Evolutionary conservation across 2,888 invertebrate genomes (phyloP), one percentile per base, ranked within the genome.

Genomic region (Monochamus alternatus): DNA sequence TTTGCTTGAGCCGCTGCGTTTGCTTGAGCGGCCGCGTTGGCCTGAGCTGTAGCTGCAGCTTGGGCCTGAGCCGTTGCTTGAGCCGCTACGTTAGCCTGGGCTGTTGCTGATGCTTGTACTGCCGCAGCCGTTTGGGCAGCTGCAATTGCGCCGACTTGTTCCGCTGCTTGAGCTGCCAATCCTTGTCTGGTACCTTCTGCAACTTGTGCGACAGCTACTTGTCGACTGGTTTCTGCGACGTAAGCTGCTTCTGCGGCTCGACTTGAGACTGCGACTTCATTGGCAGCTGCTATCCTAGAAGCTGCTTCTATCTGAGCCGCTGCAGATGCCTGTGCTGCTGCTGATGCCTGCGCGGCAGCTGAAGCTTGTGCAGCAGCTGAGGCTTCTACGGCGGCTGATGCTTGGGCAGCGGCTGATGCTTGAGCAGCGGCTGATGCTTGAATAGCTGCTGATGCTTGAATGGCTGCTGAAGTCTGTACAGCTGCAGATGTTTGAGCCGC

Each of bases 201-300:
- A n/a, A 75, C 73, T 8, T 74, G 76, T 2, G 76, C 70, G 1
- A 52, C 72, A 5, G 77, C 77, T 60, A 77, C 74, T 58, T 71
- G 67, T 12, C 74, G 68, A 55, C 77, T 77, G 30, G 77, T 77
- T 58, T 77, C 67, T 1, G 77, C 77, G n/a, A 77, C 77, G 3
- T 67, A 55, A 4, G 72, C 74, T 38, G 77, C 74, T 71, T 77
- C 77, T n/a, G 59, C 60, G 4, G 72, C 72, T 30, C 77, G 71
- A 12, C 74, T 72, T 14, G 68, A 68, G 3, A 64, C 72, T 12
- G 77, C 77, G 3, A 65, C 77, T 32, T 75, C 77, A 44, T 71
- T 74, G 43, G 76, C 63, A 1, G 75, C 78, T 8, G 74, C 74
- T 60, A 74, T 73, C 38, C 73, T 64, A 22, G 72, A 72, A 5